Percentiles rank a stretch among this genome's conserved stretches.
Evolutionary conservation across 2,113 vertebrate genomes (phyloP).

Genomic region (Mustelus asterias): DNA sequence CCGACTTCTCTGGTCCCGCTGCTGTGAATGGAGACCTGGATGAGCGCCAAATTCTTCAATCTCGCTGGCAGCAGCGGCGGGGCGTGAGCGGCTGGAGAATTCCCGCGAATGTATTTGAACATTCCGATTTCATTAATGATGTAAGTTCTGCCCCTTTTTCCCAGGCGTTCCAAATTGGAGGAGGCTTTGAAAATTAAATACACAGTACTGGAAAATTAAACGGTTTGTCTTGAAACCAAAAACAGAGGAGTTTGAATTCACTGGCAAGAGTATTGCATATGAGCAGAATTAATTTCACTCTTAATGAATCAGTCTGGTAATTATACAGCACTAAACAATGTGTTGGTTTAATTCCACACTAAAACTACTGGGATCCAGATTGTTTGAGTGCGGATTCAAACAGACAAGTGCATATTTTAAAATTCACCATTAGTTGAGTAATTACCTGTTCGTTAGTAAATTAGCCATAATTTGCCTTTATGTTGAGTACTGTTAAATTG

Average conservation of each 20-base stretch:
- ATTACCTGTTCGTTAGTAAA: slow-evolving; percentile 20
- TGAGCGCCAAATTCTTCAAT: too few species aligned
- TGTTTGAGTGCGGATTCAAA: neutral
- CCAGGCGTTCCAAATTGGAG: neutral
- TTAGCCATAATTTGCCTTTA: neutral
- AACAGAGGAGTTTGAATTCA: neutral
- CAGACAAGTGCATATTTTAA: neutral
- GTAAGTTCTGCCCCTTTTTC: neutral
- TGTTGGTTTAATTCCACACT: neutral
- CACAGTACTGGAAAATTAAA: slow-evolving; percentile 12
- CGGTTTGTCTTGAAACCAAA: neutral
- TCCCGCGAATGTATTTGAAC: neutral
- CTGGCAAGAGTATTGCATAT: neutral
- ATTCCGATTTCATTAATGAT: neutral
- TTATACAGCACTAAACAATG: neutral
- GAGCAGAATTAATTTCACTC: neutral
- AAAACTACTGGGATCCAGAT: neutral
- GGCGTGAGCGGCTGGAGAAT: too few species aligned
- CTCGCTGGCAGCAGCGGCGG: too few species aligned
- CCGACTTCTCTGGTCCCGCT: too few species aligned
- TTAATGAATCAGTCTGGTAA: slow-evolving; percentile 24
- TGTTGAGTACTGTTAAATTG: neutral
- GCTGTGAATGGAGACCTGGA: too few species aligned
- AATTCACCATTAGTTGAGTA: neutral
- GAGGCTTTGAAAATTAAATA: slow-evolving; percentile 15